Evolutionary conservation across 1,140 invertebrate genomes (phyloP).

Genomic region (Zaprionus vittiger): DNA sequence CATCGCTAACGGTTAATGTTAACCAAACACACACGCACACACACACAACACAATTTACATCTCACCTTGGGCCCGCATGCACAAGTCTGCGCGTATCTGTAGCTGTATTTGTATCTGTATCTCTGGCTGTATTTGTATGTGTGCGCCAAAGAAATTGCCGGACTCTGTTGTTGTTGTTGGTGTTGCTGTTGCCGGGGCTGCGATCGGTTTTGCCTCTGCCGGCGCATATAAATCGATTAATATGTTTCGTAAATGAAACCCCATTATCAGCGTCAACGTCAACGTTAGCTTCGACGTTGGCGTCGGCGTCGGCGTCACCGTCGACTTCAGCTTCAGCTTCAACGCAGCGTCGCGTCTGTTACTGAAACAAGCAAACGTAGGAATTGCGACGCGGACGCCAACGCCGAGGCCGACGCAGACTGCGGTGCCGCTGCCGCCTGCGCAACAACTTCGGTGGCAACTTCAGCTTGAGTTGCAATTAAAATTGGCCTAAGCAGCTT

Average conservation of each 20-base stretch:
- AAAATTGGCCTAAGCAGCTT: constrained; percentile 42
- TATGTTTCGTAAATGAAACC: constrained; percentile 77
- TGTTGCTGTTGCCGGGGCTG: constrained; percentile 13
- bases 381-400: constrained; percentile 27
- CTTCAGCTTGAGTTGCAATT: constrained; percentile 39
- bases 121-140: constrained; percentile 18
- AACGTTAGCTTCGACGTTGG: constrained; percentile 3
- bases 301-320: background rate
- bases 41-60: constrained; percentile 55
- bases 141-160: constrained; percentile 52
- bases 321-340: too few relatives aligned
- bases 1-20: constrained; percentile 57
- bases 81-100: constrained; percentile 13
- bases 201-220: constrained; percentile 47
- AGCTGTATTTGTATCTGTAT: constrained; percentile 13
- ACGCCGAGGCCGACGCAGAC: constrained; percentile 26
- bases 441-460: constrained; percentile 39
- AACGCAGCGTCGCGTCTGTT: constrained; percentile 8
- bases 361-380: constrained; percentile 30
- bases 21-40: constrained; percentile 37
- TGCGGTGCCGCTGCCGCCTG: constrained; percentile 29
- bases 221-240: constrained; percentile 80
- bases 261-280: constrained; percentile 59
- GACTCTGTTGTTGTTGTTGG: constrained; percentile 9
- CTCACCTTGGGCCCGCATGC: constrained; percentile 64